A percentile compares a stretch with the other conserved stretches of the same genome.
phyloP scores from a whole-genome alignment of 1,140 invertebrate genomes.

The Chironomus striatipennis region DNA sequence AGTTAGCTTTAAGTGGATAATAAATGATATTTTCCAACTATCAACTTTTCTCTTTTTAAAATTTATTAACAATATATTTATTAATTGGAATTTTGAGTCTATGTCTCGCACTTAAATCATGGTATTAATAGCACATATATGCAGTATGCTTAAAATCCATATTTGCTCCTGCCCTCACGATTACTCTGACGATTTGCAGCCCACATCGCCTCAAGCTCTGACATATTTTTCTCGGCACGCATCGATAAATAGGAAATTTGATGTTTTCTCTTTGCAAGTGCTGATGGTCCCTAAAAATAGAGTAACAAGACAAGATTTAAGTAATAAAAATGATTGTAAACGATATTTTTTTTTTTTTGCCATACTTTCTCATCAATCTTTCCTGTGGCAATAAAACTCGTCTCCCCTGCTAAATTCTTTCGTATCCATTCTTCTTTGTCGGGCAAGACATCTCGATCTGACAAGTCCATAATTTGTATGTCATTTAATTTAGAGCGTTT shows the following conservation, averaged over 20 bases:
- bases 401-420: conserved; percentile 71
- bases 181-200: conserved; percentile 74
- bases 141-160: conserved; percentile 65
- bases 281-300: conserved; percentile 47
- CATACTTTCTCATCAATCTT: conserved; percentile 34
- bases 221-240: conserved; percentile 88
- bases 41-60: too few relatives aligned
- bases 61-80: too few relatives aligned
- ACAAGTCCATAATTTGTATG: conserved; percentile 70
- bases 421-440: conserved; percentile 71
- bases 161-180: conserved; percentile 79
- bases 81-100: neutral
- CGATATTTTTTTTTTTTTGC: too few relatives aligned
- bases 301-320: conserved; percentile 45
- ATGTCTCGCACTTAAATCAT: neutral
- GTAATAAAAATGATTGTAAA: conserved; percentile 42
- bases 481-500: conserved; percentile 43
- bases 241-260: conserved; percentile 94
- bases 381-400: conserved; percentile 40
- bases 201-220: conserved; percentile 91
- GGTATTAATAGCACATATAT: neutral
- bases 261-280: conserved; percentile 74
- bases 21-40: too few relatives aligned
- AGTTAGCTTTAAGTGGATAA: too few relatives aligned
- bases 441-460: conserved; percentile 70